Base-by-base conservation (phyloP, 2,113 vertebrate genomes). In the Pelodiscus sinensis region DNA sequence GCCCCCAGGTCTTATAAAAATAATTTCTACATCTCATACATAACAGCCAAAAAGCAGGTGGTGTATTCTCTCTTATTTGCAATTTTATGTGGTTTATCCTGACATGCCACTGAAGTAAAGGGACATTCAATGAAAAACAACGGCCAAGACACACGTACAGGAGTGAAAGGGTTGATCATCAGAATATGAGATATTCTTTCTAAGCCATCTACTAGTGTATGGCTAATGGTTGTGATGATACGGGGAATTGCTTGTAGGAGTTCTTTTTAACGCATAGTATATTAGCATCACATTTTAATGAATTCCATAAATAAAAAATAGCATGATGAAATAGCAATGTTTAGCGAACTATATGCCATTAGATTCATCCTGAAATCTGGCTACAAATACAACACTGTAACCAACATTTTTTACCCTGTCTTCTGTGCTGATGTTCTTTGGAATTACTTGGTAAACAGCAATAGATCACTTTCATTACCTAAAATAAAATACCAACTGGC, bases 271-370 rank as follows among this genome's bases (percentile, higher is more conserved):
- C 82, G 83, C 0, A 0, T 85, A 89, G 83, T 94, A 85, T 95
- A 88, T 94, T 93, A 95, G 52, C 13, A 82, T 94, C 86, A 89
- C 82, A 82, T 88, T 96, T 96, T 96, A 97, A 95, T 95, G 96
- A 97, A 95, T 96, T 96, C 95, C 97, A 97, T 96, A 97, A 98
- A 97, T 97, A 97, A 97, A 97, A 97, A 90, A 96, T 44, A 44
- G 44, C 44, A 44, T 92, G 95, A 96, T 91, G 86, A 96, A 97
- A 96, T 81, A 87, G 87, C 96, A 92, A 25, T 89, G 93, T 91
- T 95, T 95, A 89, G 92, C 0, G 11, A 95, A 92, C 93, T 90
- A 51, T 73, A 31, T 29, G 31, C 90, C 90, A 79, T 79, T 86
- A 94, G 92, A 91, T 96, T 95, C 90, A 84, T 96, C 92, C 95